Evolutionary conservation across 1,140 invertebrate genomes (phyloP).

Genomic region (Ditylenchus dipsaci): DNA sequence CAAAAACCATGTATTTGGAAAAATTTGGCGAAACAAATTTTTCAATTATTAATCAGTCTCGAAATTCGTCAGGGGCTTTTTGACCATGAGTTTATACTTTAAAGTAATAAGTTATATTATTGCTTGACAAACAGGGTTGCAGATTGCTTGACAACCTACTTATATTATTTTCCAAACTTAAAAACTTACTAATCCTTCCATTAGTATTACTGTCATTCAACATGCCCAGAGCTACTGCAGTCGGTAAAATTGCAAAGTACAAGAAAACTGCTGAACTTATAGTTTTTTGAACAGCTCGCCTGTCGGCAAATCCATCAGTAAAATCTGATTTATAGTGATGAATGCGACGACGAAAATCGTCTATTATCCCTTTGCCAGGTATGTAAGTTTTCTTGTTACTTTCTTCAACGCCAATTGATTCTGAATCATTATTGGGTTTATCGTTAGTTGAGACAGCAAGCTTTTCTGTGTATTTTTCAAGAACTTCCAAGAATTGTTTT

Average conservation of each 20-base stretch:
- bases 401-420: slow-evolving; percentile 14
- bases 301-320: slow-evolving; percentile 50
- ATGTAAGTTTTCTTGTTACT: slow-evolving; percentile 16
- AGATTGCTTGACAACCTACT: too few species aligned
- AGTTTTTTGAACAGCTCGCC: slow-evolving; percentile 60
- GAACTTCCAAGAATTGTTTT: slow-evolving; percentile 61
- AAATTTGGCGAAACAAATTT: too few species aligned
- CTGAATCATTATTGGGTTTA: slow-evolving; percentile 48
- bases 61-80: too few species aligned
- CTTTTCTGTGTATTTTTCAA: slow-evolving; percentile 62
- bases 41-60: too few species aligned
- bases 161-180: too few species aligned
- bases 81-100: too few species aligned
- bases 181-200: slow-evolving; percentile 58
- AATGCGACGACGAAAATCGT: slow-evolving; percentile 36
- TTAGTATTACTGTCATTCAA: slow-evolving; percentile 60
- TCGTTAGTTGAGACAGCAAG: slow-evolving; percentile 59
- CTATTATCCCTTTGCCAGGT: slow-evolving; percentile 24
- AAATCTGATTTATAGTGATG: slow-evolving; percentile 40
- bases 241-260: slow-evolving; percentile 61
- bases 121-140: too few species aligned
- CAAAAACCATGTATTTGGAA: too few species aligned
- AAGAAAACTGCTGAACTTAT: slow-evolving; percentile 60
- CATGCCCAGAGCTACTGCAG: slow-evolving; percentile 61
- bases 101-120: too few species aligned